A percentile compares a stretch with the other conserved stretches of the same genome.
Evolutionary conservation across 2,797 vertebrate genomes (phyloP).

Genomic region (Streptopelia turtur): DNA sequence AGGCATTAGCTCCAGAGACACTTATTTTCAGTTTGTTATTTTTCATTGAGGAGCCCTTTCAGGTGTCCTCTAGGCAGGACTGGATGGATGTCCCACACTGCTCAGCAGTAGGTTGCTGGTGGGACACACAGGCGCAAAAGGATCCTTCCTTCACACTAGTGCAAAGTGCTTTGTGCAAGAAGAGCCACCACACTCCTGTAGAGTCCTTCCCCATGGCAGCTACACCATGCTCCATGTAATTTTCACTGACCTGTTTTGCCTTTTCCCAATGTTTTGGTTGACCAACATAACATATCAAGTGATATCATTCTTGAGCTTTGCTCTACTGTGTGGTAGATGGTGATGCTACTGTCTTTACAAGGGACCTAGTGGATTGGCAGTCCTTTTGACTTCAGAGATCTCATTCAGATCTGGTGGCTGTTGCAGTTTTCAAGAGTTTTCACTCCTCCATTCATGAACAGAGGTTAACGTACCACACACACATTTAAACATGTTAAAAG

Average conservation of each 20-base stretch:
- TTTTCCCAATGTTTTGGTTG: not conserved
- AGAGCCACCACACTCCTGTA: not conserved
- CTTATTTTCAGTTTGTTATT: not conserved
- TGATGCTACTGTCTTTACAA: not conserved
- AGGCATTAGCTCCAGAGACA: not conserved
- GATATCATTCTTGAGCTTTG: not conserved
- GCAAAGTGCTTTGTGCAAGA: not conserved
- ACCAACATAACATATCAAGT: not conserved
- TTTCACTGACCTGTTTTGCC: not conserved
- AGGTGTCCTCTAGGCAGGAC: not conserved
- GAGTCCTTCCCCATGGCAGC: not conserved
- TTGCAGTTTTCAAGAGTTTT: not conserved
- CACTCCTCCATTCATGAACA: accelerated
- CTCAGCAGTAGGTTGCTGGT: not conserved
- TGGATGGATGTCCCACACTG: not conserved
- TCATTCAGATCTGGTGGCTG: not conserved
- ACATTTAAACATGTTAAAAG: not conserved
- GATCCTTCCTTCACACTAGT: not conserved
- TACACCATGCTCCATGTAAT: accelerated
- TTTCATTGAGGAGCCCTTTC: not conserved
- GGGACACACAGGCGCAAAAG: accelerated
- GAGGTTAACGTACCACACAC: not conserved
- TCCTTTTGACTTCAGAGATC: not conserved
- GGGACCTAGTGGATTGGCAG: not conserved
- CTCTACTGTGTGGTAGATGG: accelerated